A percentile compares a stretch with the other conserved stretches of the same genome.
phyloP scores from a whole-genome alignment of 1,140 invertebrate species.

The Bombyx mori region ASM3026992v2 NC_085107.1:7050001-7050500 shows the following conservation, averaged over 20 bases:
- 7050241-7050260: slow-evolving; percentile 14
- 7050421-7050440: slow-evolving; percentile 50
- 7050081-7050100: slow-evolving; percentile 17
- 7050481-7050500: slow-evolving; percentile 55
- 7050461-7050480: slow-evolving; percentile 61
- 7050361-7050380: slow-evolving; percentile 66
- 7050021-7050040: slow-evolving; percentile 8
- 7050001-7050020: background rate
- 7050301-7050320: slow-evolving; percentile 30
- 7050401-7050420: slow-evolving; percentile 60
- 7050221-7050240: slow-evolving; percentile 1
- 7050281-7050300: slow-evolving; percentile 34
- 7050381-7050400: slow-evolving; percentile 61
- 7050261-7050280: slow-evolving; percentile 28
- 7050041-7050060: slow-evolving; percentile 11
- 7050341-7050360: slow-evolving; percentile 54
- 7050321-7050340: slow-evolving; percentile 53
- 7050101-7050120: slow-evolving; percentile 20
- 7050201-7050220: too few relatives aligned
- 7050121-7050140: slow-evolving; percentile 6
- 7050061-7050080: slow-evolving; percentile 15
- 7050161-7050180: slow-evolving; percentile 8
- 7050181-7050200: background rate
- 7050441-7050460: slow-evolving; percentile 63
- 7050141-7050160: slow-evolving; percentile 9